Evolutionary conservation across 2,113 vertebrate species (phyloP), one percentile per base, ranked within the genome.

Genomic region (Redunca redunca): DNA sequence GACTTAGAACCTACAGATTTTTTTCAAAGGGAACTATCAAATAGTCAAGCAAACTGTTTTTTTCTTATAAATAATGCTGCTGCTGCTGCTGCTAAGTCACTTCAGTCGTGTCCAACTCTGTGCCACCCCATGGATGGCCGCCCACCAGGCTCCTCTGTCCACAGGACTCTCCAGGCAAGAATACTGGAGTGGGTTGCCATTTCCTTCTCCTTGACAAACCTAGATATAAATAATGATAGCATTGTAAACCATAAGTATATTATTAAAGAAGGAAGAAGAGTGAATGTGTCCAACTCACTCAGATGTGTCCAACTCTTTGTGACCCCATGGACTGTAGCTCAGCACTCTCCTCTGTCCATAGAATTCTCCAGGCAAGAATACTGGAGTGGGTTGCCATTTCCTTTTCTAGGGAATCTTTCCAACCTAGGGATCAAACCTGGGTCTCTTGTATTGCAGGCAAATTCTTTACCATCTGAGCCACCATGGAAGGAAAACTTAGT

Each of bases 61-160:
- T 78, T 81, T 25, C 36, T 74, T 74, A 43, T 74, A 43, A 25
- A 71, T 71, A 71, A 71, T 36, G n/a, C 17, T 71, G n/a, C n/a
- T 71, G 4, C n/a, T 71, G 4, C 62, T 71, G 33, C 33, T 36
- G 33, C 17, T 67, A 36, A 36, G 9, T 36, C 9, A 4, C 19
- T 21, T 71, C 17, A 71, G 19, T 40, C 2, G 0, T 40, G 67
- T 71, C n/a, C 19, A 2, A 71, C n/a, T 36, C 67, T 71, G 19
- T 71, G 67, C 0, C 0, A 6, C 67, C 2, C 8, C 67, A 71
- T 23, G 5, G n/a, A 2, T 23, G n/a, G n/a, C 67, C 0, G 2
- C n/a, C 19, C n/a, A 23, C n/a, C n/a, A 23, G 64, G n/a, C 64
- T 40, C n/a, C n/a, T 12, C n/a, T 40, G 19, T 71, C n/a, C 67